phyloP scores from a whole-genome alignment of 1,140 invertebrate species.

The Diuraphis noxia region DNA sequence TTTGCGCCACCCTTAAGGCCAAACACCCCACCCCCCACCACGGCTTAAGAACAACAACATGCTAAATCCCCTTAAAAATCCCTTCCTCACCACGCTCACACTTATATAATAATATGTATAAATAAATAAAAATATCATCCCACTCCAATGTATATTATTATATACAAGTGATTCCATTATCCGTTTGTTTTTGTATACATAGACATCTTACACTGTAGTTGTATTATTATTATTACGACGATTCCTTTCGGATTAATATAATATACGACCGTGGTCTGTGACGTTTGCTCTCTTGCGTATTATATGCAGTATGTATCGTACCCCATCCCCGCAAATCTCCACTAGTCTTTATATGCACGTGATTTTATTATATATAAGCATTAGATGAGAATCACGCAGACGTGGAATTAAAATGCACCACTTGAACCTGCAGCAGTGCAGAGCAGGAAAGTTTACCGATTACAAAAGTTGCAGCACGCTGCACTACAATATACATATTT shows the following conservation, averaged over 20 bases:
- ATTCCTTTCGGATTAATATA: constrained; percentile 4
- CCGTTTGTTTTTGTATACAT: background rate
- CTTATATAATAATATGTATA: background rate
- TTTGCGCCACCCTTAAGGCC: background rate
- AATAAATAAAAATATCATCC: background rate
- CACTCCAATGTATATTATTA: background rate
- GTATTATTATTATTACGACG: background rate
- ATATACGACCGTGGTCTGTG: background rate
- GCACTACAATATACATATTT: background rate
- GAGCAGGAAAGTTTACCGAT: constrained; percentile 19
- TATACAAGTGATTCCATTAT: background rate
- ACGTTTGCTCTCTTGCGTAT: background rate
- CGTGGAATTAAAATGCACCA: constrained; percentile 9
- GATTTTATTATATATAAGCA: background rate
- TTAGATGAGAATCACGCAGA: background rate
- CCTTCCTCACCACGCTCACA: background rate
- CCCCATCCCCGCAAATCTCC: background rate
- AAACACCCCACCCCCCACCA: background rate
- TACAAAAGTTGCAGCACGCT: constrained; percentile 5
- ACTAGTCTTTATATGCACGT: background rate
- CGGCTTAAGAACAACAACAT: constrained; percentile 9
- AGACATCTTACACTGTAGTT: background rate
- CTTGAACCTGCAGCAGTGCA: background rate
- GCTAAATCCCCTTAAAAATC: background rate
- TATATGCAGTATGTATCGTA: background rate